Evolutionary conservation across 2,113 vertebrate species (phyloP).

Genomic region (Etheostoma cragini): DNA sequence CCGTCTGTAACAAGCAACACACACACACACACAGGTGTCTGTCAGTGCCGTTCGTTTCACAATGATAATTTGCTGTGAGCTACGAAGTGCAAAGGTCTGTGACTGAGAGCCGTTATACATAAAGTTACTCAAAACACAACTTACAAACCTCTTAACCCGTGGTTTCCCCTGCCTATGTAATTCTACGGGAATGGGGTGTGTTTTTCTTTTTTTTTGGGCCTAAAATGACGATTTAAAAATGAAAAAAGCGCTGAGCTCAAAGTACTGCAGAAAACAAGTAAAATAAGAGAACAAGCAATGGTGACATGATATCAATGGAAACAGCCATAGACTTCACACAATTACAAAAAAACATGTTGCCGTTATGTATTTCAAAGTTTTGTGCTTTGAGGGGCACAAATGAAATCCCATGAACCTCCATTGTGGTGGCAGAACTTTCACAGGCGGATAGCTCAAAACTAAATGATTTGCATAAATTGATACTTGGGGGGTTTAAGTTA

Average conservation of each 20-base stretch:
- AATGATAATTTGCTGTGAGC: constrained; percentile 19
- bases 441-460: no score
- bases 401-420: no score
- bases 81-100: constrained; percentile 8
- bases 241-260: not conserved
- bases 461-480: no score
- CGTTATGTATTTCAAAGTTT: no score
- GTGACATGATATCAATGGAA: not conserved
- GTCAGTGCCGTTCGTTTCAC: constrained; percentile 29
- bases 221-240: not conserved
- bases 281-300: not conserved
- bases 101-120: not conserved
- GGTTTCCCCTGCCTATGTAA: constrained; percentile 5
- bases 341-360: no score
- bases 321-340: no score
- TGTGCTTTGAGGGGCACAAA: no score
- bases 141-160: not conserved
- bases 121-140: constrained; percentile 8
- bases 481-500: no score
- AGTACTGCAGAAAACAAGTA: not conserved
- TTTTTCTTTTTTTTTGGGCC: not conserved
- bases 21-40: not conserved
- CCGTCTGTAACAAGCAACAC: constrained; percentile 1
- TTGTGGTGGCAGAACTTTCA: no score
- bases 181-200: not conserved